Evolutionary conservation across 2,113 vertebrate genomes (phyloP).

Genomic region (Ophthalmolycus amberensis): DNA sequence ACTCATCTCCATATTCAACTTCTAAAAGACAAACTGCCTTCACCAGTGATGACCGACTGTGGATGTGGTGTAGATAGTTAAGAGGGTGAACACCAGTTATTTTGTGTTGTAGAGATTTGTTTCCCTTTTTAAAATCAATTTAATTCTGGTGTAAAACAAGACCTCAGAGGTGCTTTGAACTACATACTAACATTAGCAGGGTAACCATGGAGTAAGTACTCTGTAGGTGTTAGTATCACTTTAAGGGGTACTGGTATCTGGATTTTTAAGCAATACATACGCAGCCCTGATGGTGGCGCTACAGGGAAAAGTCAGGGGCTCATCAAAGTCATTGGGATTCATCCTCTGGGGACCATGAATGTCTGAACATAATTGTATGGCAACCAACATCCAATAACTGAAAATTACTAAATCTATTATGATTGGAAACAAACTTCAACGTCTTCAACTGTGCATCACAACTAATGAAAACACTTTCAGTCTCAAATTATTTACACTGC

Average conservation of each 20-base stretch:
- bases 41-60: too few species aligned
- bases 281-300: too few species aligned
- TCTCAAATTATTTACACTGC: not conserved
- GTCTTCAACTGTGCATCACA: not conserved
- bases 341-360: too few species aligned
- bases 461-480: not conserved
- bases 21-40: not conserved
- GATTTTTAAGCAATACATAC: too few species aligned
- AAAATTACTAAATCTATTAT: not conserved
- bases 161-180: not conserved
- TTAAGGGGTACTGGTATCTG: too few species aligned
- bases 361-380: too few species aligned
- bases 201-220: too few species aligned
- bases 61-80: not conserved
- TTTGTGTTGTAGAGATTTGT: not conserved
- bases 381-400: too few species aligned
- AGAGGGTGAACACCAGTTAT: not conserved
- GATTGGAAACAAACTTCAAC: conserved; percentile 3
- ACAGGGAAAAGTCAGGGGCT: too few species aligned
- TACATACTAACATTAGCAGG: too few species aligned
- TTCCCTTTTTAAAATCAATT: not conserved
- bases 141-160: not conserved
- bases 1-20: conserved; percentile 10
- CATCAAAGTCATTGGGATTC: too few species aligned
- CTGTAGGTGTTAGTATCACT: too few species aligned